Percentiles rank a stretch among this genome's conserved stretches.
phyloP scores from a whole-genome alignment of 2,113 vertebrate species.

The Sisor rabdophorus region DNA sequence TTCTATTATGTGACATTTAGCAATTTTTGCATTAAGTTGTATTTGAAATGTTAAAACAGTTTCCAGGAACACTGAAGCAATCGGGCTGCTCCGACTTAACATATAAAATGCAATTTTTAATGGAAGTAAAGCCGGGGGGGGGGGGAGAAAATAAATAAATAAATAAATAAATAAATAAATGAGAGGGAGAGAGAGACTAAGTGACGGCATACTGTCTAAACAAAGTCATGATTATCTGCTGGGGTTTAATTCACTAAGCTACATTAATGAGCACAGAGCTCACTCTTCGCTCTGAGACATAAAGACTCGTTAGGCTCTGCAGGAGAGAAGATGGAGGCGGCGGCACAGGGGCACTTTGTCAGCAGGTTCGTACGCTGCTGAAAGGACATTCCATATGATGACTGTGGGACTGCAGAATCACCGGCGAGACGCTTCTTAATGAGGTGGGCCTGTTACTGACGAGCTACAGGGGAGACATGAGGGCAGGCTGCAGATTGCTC shows the following conservation, averaged over 20 bases:
- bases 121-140: neutral
- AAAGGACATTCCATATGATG: slow-evolving; percentile 36
- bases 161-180: neutral
- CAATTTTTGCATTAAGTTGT: neutral
- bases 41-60: neutral
- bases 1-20: neutral
- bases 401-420: slow-evolving; percentile 9
- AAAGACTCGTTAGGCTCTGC: slow-evolving; percentile 26
- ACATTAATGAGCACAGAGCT: neutral
- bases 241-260: neutral
- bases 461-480: slow-evolving; percentile 32
- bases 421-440: slow-evolving; percentile 33
- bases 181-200: too few species aligned
- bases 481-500: slow-evolving; percentile 22
- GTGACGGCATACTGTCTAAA: neutral
- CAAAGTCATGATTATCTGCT: neutral
- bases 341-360: slow-evolving; percentile 18
- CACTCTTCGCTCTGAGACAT: slow-evolving; percentile 6
- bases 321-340: slow-evolving; percentile 20
- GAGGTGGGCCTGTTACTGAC: slow-evolving; percentile 41
- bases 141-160: too few species aligned
- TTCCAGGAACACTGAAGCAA: neutral
- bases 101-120: neutral
- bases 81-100: neutral
- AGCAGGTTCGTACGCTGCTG: slow-evolving; percentile 25